Percentiles rank a stretch among this genome's conserved stretches.
Evolutionary conservation across 2,797 vertebrate genomes (phyloP).

Genomic region (Cichlasoma orientale): DNA sequence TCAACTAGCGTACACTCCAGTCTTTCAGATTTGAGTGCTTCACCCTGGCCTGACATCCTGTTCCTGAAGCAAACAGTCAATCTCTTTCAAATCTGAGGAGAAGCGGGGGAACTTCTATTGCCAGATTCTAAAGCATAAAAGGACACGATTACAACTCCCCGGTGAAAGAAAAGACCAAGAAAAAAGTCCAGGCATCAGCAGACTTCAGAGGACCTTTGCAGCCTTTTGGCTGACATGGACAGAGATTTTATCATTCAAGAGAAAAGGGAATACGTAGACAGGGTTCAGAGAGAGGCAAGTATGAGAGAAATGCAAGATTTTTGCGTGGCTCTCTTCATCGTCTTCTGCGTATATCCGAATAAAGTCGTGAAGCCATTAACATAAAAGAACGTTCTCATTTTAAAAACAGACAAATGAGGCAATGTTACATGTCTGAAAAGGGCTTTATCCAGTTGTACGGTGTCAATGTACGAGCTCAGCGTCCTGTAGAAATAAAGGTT

Average conservation of each 20-base stretch:
- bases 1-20: background rate
- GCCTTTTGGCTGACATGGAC: conserved; percentile 4
- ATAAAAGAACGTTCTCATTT: background rate
- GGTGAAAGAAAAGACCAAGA: background rate
- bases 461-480: background rate
- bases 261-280: background rate
- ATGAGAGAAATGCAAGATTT: background rate
- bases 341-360: background rate
- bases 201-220: conserved; percentile 1
- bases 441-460: conserved; percentile 1
- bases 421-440: background rate
- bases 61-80: conserved; percentile 7
- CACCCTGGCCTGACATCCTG: background rate
- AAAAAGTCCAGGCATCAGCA: background rate
- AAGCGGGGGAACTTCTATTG: background rate
- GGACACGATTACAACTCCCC: background rate
- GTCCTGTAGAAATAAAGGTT: background rate
- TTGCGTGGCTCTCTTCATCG: background rate
- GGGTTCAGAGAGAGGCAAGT: background rate
- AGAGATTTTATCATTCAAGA: background rate
- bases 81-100: conserved; percentile 4
- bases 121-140: background rate
- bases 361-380: background rate
- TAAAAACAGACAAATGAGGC: background rate
- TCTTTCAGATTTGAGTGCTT: conserved; percentile 4